A percentile compares a stretch with the other conserved stretches of the same genome.
phyloP scores from a whole-genome alignment of 2,888 invertebrate genomes.

The Eilema caniola region DNA sequence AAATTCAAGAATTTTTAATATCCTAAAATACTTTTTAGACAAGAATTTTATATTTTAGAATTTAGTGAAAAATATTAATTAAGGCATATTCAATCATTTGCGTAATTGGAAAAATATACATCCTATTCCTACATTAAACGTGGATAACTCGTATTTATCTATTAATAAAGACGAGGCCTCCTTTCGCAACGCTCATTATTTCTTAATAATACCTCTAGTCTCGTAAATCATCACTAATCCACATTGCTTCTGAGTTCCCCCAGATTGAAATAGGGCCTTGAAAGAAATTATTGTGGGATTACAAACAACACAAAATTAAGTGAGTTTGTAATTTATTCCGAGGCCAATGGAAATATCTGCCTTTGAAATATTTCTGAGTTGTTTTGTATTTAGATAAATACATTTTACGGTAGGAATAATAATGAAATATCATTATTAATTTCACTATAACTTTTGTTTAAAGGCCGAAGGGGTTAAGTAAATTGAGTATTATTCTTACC shows the following conservation, averaged over 20 bases:
- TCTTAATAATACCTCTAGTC: slow-evolving; percentile 55
- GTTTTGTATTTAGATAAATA: slow-evolving; percentile 66
- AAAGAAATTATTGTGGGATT: slow-evolving; percentile 71
- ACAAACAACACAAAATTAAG: slow-evolving; percentile 71
- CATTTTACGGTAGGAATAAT: slow-evolving; percentile 56
- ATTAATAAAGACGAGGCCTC: slow-evolving; percentile 39
- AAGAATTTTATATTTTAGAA: not conserved
- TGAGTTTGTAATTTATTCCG: slow-evolving; percentile 71
- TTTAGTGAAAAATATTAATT: not conserved
- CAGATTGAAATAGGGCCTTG: slow-evolving; percentile 66
- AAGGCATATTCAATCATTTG: slow-evolving; percentile 3
- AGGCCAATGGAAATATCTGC: slow-evolving; percentile 62
- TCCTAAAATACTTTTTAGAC: not conserved
- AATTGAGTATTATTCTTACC: slow-evolving; percentile 15
- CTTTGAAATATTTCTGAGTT: slow-evolving; percentile 63
- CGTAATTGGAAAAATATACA: slow-evolving; percentile 16
- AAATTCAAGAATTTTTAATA: too few relatives aligned
- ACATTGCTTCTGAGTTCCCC: slow-evolving; percentile 52
- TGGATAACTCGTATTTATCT: slow-evolving; percentile 41
- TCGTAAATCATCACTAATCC: slow-evolving; percentile 62
- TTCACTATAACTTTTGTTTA: slow-evolving; percentile 41
- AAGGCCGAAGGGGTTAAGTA: slow-evolving; percentile 29
- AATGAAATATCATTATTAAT: slow-evolving; percentile 57
- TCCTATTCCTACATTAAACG: slow-evolving; percentile 26
- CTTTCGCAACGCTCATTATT: slow-evolving; percentile 54